These are phyloP conservation scores for Phoenicopterus ruber DNA, from an alignment of 2,113 vertebrate species.

Conservation along the genomic window DNA sequence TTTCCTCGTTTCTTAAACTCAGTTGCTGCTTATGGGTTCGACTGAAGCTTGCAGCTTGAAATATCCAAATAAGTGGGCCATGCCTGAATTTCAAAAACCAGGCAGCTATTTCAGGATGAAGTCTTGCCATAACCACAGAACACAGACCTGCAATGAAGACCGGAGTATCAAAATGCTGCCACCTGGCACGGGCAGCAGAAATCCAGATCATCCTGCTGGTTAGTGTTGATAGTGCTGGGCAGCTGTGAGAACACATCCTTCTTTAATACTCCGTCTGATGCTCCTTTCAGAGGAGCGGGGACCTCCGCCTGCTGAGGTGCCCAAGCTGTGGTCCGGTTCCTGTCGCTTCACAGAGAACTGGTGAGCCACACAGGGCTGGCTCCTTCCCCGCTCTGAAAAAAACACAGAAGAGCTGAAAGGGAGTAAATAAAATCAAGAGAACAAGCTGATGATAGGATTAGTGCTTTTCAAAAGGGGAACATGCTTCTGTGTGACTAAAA, in stretches of 20 bases:
- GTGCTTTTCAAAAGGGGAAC: background rate
- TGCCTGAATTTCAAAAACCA: background rate
- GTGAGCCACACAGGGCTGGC: background rate
- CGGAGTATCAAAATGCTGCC: background rate
- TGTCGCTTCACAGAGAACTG: background rate
- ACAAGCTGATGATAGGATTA: background rate
- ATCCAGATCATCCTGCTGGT: background rate
- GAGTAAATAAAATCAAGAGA: background rate
- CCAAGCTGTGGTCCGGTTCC: background rate
- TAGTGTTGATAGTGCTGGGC: background rate
- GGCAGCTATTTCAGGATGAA: conserved; percentile 32
- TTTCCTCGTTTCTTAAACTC: background rate
- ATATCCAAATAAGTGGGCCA: background rate
- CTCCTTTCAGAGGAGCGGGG: conserved; percentile 28
- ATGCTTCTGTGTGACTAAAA: background rate
- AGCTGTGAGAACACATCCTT: background rate
- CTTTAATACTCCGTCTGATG: background rate
- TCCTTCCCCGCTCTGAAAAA: background rate
- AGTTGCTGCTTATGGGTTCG: background rate
- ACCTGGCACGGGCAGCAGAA: background rate
- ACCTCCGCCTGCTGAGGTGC: background rate
- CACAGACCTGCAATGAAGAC: conserved; percentile 23
- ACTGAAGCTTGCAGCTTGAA: conserved; percentile 8
- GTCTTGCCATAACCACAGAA: conserved; percentile 30
- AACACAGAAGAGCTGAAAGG: background rate